Evolutionary conservation across 2,113 vertebrate genomes (phyloP).

Genomic region (Bettongia penicillata): DNA sequence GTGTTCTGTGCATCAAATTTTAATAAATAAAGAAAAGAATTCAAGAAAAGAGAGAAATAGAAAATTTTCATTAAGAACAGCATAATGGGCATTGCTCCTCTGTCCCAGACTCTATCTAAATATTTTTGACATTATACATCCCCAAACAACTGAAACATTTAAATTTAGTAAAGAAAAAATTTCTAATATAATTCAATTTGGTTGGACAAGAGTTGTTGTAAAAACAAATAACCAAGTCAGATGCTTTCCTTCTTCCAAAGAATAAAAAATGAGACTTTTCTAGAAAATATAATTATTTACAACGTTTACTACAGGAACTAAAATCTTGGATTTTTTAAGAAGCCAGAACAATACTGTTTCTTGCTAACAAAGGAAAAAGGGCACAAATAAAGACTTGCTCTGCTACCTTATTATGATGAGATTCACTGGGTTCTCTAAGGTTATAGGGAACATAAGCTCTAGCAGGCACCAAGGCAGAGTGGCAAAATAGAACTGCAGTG

Average conservation of each 20-base stretch:
- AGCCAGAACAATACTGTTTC: neutral
- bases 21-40: constrained; percentile 1
- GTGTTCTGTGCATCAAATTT: constrained; percentile 14
- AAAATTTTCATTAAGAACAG: neutral
- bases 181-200: neutral
- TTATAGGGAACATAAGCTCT: neutral
- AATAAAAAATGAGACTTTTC: neutral
- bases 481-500: neutral
- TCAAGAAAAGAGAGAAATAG: neutral
- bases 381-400: neutral
- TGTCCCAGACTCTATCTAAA: rapidly evolving
- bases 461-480: neutral
- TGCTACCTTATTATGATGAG: neutral
- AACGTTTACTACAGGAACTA: neutral
- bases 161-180: neutral
- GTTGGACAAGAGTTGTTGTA: neutral
- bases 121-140: neutral
- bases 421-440: neutral
- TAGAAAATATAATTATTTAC: constrained; percentile 40
- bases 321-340: neutral
- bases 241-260: neutral
- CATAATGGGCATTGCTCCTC: neutral
- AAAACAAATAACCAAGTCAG: constrained; percentile 1
- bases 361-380: neutral
- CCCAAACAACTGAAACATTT: neutral